Evolutionary conservation across 2,797 vertebrate species (phyloP), one percentile per base, ranked within the genome.

Genomic region (Chaetophractus vellerosus): DNA sequence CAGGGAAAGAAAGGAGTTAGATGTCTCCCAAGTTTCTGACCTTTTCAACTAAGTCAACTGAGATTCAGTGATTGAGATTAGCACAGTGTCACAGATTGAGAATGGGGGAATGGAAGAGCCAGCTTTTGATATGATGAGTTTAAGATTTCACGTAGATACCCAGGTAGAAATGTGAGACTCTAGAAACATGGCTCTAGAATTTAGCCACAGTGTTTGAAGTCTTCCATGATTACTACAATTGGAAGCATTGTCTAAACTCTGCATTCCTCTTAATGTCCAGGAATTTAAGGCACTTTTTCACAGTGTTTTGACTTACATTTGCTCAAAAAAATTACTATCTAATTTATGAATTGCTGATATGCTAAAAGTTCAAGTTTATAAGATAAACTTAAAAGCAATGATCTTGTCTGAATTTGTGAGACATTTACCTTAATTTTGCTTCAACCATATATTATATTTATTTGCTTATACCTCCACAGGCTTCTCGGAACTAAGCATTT

Each of bases 391-490:
- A 93, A 96, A 96, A 0, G 8, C 9, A 82, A 95, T 96, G 87
- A 66, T 18, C 0, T 41, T 93, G 69, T 84, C n/a, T 97, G 26
- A 26, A 66, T 90, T 91, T 94, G 26, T 36, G 7, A 82, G 14
- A n/a, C 16, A 74, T 96, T 97, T 96, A 96, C 59, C 86, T 97
- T 96, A 97, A 97, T 96, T 96, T 23, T 38, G n/a, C 18, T 45
- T 90, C 55, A 78, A 16, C 93, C 95, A 96, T 45, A 41, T 45
- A 95, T 71, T 8, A 0, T 23, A 89, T 23, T 41, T 83, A 76
- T 92, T 96, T 78, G 59, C 45, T 93, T 86, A 69, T 85, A 38
- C 96, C 38, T 16, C 89, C 93, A 84, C 64, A 96, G 10, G 10
- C 0, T 89, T 93, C 93, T 92, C 90, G 45, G 75, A 96, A 96